These are phyloP conservation scores for Amblyjoppa proteus DNA, from an alignment of 2,888 invertebrate species.

Conservation along the genomic window DNA sequence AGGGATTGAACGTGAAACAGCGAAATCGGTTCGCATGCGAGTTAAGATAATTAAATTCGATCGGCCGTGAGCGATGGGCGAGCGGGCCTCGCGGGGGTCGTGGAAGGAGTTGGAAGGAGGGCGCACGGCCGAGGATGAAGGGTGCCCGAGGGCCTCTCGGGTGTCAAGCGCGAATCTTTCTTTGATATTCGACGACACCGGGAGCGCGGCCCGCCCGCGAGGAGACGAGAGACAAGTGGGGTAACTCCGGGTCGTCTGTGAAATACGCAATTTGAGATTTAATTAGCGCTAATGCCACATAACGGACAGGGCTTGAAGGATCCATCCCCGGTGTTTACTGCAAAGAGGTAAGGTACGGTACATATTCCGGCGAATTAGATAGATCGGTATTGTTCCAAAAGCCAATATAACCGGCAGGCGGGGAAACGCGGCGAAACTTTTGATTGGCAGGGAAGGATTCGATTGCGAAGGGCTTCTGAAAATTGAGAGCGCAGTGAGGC, in stretches of 20 bases:
- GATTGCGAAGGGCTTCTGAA: constrained; percentile 43
- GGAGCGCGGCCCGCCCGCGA: constrained; percentile 37
- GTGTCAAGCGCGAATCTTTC: constrained; percentile 77
- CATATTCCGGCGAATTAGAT: constrained; percentile 32
- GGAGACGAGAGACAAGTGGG: constrained; percentile 40
- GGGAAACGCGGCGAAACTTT: constrained; percentile 35
- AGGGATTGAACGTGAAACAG: constrained; percentile 29
- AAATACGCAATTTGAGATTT: constrained; percentile 80
- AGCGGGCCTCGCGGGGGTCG: constrained; percentile 26
- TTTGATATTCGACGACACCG: constrained; percentile 77
- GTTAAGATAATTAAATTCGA: constrained; percentile 75
- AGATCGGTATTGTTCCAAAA: constrained; percentile 57
- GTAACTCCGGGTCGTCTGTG: constrained; percentile 45
- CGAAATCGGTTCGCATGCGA: constrained; percentile 60
- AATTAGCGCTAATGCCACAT: constrained; percentile 78
- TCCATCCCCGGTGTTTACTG: constrained; percentile 40
- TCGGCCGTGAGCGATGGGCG: constrained; percentile 60
- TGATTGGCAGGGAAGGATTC: constrained; percentile 43
- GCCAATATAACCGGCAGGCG: constrained; percentile 33
- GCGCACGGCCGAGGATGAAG: constrained; percentile 34
- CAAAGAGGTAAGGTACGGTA: constrained; percentile 19
- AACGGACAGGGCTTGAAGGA: constrained; percentile 72
- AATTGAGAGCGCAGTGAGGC: constrained; percentile 35
- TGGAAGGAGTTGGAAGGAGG: constrained; percentile 30
- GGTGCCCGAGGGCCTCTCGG: constrained; percentile 66